phyloP scores from a whole-genome alignment of 2,113 vertebrate species.

The Sylvia atricapilla region DNA sequence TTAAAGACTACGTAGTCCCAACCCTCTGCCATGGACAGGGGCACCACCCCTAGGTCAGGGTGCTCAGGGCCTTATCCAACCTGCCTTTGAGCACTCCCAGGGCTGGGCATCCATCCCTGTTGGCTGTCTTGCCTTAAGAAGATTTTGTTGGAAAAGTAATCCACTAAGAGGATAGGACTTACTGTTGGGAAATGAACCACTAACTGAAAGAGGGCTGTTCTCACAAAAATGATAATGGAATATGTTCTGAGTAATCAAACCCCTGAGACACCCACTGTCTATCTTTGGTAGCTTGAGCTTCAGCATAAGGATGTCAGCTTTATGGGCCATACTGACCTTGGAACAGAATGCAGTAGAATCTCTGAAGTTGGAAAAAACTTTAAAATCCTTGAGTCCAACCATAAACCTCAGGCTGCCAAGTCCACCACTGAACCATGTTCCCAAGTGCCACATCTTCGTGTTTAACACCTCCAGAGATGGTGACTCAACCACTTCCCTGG shows the following conservation, averaged over 20 bases:
- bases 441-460: neutral
- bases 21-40: neutral
- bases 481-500: neutral
- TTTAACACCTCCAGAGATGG: neutral
- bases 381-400: neutral
- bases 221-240: neutral
- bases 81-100: neutral
- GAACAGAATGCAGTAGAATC: neutral
- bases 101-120: neutral
- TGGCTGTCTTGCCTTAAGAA: neutral
- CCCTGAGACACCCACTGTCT: neutral
- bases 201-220: neutral
- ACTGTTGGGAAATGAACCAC: neutral
- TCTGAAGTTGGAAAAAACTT: neutral
- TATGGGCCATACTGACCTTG: neutral
- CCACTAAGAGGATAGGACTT: neutral
- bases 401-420: neutral
- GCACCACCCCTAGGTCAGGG: neutral
- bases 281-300: neutral
- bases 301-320: neutral
- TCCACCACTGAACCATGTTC: neutral
- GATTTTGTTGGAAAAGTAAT: neutral
- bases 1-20: rapidly evolving
- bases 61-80: neutral
- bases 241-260: neutral